Evolutionary conservation across 2,113 vertebrate species (phyloP), one percentile per base, ranked within the genome.

Genomic region (Lepisosteus osseus): DNA sequence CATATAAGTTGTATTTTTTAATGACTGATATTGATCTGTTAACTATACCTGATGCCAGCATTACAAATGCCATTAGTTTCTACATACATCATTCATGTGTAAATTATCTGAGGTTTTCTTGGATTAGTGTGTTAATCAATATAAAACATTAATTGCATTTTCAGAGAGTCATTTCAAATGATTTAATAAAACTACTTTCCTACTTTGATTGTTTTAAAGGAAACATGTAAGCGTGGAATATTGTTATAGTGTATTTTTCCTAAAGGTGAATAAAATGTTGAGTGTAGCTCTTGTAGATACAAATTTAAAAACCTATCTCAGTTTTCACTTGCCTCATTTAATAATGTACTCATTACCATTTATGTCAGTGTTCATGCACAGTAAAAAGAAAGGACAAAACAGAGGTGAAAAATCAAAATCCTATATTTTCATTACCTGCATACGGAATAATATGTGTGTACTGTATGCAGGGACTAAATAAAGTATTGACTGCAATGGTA

Each of bases 121-220:
- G 64, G 43, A 66, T 14, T 13, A 12, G 45, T 45, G 5, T 14
- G 64, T 66, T 45, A 42, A 45, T 45, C 29, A 66, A 66, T 47
- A 14, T n/a, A 42, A 61, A 15, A 44, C 42, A 47, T 72, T 29
- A 72, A 61, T 57, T 72, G 42, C 43, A 29, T 5, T 54, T 13
- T 29, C 56, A 65, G 44, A 51, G 57, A 51, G 47, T 5, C 47
- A 51, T 51, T 9, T 51, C 5, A 51, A 51, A 51, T 9, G 47
- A 51, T 51, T 51, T 5, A 51, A 51, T 9, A 51, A 51, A 51
- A 51, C 47, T 51, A 9, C 47, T 51, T 51, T 1, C 47, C 9
- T 51, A 2, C 5, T 6, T 51, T 12, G n/a, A 15, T 54, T 7
- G 41, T 57, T 40, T 69, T 69, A 69, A 56, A 29, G 12, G 29